Evolutionary conservation across 2,113 vertebrate species (phyloP), one percentile per base, ranked within the genome.

Genomic region (Carassius gibelio): DNA sequence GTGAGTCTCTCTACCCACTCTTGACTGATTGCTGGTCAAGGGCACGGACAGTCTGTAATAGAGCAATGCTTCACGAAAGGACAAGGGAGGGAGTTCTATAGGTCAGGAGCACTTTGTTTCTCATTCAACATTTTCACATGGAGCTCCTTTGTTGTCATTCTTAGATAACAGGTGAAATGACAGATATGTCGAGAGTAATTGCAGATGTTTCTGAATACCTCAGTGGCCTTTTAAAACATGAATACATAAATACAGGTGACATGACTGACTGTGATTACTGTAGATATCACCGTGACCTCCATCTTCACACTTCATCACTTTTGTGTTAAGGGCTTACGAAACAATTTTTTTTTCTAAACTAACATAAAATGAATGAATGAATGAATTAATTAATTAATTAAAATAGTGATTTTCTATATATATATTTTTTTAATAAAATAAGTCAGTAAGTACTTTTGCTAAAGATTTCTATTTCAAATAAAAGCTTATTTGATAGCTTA

Each of bases 1-100:
- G 64, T 36, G 26, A 34, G 64, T 68, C 66, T 1, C 66, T 1
- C 36, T 75, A 55, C 74, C n/a, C 74, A 52, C 5, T 15, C 66
- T 86, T 50, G 61, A 75, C 68, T 42, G 76, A 69, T 36, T 64
- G 17, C 86, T 72, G 78, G n/a, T 88, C 75, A 81, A 74, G 77
- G 84, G 23, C 81, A 83, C 19, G 34, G 6, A 19, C 45, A 52
- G 50, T 75, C 64, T 84, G 80, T 75, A 81, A 75, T 72, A 21
- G 45, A 72, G 75, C 71, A 5, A 42, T 83, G 66, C 74, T 79
- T 82, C 19, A 74, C 62, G 52, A 80, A 38, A 62, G 7, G n/a
- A 30, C 59, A 23, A 23, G n/a, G n/a, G 59, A 64, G 78, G 42
- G 59, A 50, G n/a, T 34, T 66, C 23, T 34, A 15, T 68, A 52